Base-by-base conservation (phyloP, 64 coral and sea anemone genomes). In the Porites australiensis region DNA sequence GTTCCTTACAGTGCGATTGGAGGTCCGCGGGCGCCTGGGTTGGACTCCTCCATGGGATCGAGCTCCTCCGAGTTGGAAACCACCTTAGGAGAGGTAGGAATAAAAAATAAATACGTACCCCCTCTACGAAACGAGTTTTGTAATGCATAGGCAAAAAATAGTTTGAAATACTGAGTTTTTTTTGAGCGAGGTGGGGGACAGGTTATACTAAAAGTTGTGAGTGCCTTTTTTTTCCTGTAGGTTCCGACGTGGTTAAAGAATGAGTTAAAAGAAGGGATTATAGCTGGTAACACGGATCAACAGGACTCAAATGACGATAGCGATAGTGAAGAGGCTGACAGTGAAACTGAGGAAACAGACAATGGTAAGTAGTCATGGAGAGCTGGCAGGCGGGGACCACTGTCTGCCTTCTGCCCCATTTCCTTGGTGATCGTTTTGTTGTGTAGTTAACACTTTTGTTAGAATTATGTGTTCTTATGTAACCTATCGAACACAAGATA, bases 51-150 rank as follows among this genome's bases (percentile, higher is more conserved):
- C 3, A 66, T 96, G 5, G 94, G 94, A 83, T 99, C 98, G 44
- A 99, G 98, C 63, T 99, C 98, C 5, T 99, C 98, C 6, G 98
- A 99, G 83, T 79, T 99, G 82, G 98, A 99, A 43, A 75, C 71
- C 37, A 93, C 95, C 0, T 79, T 99, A 52, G 98, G 98, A 44
- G 98, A 99, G 91, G 98, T 99, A 64, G 95, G 94, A 16, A 84
- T 50, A 2, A 37, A 37, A 37, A 37, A 37, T 37, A 37, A 37
- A 37, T 37, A 37, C 27, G 1, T 37, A 37, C 27, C 27, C 1
- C 27, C 27, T 37, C 27, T 37, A 37, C 27, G 27, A 37, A 37
- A 37, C 0, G 27, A 37, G 27, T 37, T 37, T 37, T 37, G 27
- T 37, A 37, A 37, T 37, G 27, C 27, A n/a, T n/a, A 37, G 27